Percentiles rank a stretch among this genome's conserved stretches.
phyloP scores from a whole-genome alignment of 2,797 vertebrate genomes.

The Sebastes melanostomus region DNA sequence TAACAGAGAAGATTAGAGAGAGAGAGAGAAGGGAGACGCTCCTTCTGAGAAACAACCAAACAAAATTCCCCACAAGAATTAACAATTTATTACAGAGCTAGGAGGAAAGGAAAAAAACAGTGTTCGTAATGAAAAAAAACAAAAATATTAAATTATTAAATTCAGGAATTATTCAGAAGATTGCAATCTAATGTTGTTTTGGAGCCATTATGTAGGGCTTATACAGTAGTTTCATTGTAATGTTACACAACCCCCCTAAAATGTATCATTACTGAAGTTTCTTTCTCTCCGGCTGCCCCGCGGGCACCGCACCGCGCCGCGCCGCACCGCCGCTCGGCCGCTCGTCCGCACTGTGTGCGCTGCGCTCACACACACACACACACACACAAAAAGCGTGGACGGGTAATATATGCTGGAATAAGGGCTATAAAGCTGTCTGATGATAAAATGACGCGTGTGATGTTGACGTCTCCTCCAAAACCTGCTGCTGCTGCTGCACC shows the following conservation, averaged over 20 bases:
- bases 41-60: constrained; percentile 26
- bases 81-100: constrained; percentile 13
- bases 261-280: constrained; percentile 22
- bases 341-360: not conserved
- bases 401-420: constrained; percentile 1
- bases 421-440: constrained; percentile 21
- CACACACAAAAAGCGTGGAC: not conserved
- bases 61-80: constrained; percentile 17
- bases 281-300: constrained; percentile 10
- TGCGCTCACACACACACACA: too few relatives aligned
- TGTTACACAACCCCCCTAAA: not conserved
- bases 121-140: not conserved
- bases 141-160: not conserved
- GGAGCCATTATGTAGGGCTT: not conserved
- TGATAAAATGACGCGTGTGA: not conserved
- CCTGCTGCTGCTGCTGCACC: constrained; percentile 9
- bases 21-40: not conserved
- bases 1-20: not conserved
- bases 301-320: not conserved
- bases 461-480: constrained; percentile 9
- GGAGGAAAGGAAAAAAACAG: not conserved
- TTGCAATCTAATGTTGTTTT: not conserved
- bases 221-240: not conserved
- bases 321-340: too few relatives aligned
- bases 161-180: not conserved